Evolutionary conservation across 2,113 vertebrate genomes (phyloP), one percentile per base, ranked within the genome.

Genomic region (Microcebus griseorufus): DNA sequence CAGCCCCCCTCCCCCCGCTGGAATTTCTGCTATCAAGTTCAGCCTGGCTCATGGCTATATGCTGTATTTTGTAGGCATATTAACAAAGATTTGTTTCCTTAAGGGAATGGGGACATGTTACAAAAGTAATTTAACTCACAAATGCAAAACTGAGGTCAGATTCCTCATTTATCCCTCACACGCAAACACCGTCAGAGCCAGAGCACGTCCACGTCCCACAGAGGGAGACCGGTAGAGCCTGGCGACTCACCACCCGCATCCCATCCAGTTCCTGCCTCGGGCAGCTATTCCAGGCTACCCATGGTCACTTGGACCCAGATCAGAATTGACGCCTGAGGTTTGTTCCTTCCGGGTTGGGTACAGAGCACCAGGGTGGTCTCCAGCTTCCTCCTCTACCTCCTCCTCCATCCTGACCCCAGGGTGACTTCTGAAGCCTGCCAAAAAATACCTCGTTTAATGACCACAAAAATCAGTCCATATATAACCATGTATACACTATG

Each of bases 81-180:
- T 64, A 95, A 94, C 4, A 85, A 29, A 95, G 60, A n/a, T 39
- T 27, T 92, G 13, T 84, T 98, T 97, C 84, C 84, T 97, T 91
- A 70, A 90, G 48, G 78, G 94, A 73, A 84, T 45, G 6, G 27
- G 8, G 64, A 6, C 11, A 78, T 55, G 34, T 51, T 45, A 86
- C 67, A 79, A 91, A 87, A 64, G 51, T 62, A 67, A 82, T 95
- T 97, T 94, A 80, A 85, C 23, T 96, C 72, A 45, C 34, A 81
- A 94, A 93, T 48, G 9, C 14, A 92, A 85, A 94, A 75, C 51
- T 42, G 42, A 62, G 62, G 69, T 58, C 80, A 60, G 70, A 83
- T 53, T 90, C 34, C 73, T 80, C 90, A 60, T 82, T 89, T 91
- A 27, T 51, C 65, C 14, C 11, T 92, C 76, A 75, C 25, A 67